Conservation (phyloP, 2,797 vertebrate species). For the Tauraco hartlaubi region DNA sequence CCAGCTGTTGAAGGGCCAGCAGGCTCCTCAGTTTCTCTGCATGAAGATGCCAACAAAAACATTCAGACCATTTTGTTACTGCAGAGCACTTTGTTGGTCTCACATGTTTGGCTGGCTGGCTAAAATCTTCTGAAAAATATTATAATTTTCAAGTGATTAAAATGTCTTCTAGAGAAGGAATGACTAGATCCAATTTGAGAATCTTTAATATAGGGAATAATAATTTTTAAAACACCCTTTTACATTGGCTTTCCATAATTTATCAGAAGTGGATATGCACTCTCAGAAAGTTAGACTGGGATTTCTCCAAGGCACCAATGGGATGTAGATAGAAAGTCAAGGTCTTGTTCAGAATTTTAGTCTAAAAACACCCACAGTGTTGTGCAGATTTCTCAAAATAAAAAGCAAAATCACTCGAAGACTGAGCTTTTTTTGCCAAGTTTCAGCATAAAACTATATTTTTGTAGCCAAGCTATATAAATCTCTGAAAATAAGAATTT, state of each 20-base stretch:
- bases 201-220: neutral
- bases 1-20: neutral
- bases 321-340: neutral
- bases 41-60: neutral
- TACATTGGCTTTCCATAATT: neutral
- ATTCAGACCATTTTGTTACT: neutral
- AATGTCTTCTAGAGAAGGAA: neutral
- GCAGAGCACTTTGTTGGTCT: neutral
- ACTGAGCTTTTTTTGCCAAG: neutral
- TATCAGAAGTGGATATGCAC: neutral
- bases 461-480: slow-evolving; percentile 48
- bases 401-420: slow-evolving; percentile 34
- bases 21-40: neutral
- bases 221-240: neutral
- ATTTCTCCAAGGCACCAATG: neutral
- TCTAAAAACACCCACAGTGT: neutral
- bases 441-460: slow-evolving; percentile 34
- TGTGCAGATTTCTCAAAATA: slow-evolving; percentile 17
- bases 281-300: neutral
- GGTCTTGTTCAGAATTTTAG: neutral
- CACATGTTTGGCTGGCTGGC: neutral
- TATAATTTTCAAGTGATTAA: neutral
- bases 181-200: neutral
- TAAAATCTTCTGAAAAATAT: neutral
- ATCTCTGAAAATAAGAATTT: slow-evolving; percentile 33